Percentiles rank a stretch among this genome's conserved stretches.
phyloP scores from a whole-genome alignment of 2,797 vertebrate species.

The Pachyuromys duprasi region DNA sequence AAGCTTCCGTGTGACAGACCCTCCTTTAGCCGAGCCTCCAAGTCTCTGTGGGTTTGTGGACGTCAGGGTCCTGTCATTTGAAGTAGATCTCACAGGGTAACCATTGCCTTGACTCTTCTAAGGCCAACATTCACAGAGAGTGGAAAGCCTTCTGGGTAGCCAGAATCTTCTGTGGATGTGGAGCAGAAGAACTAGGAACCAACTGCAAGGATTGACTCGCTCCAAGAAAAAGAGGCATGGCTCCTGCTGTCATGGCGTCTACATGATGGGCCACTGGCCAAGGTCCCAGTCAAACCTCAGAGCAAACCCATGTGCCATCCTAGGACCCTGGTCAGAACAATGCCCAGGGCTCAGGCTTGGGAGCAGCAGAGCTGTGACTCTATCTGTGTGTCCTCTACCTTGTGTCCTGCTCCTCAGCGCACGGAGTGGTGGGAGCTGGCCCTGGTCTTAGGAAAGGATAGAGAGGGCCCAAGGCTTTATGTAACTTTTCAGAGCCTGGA shows the following conservation, averaged over 20 bases:
- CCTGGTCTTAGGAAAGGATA: background rate
- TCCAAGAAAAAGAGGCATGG: background rate
- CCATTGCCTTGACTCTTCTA: too few relatives aligned
- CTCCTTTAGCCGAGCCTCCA: background rate
- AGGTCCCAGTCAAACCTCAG: background rate
- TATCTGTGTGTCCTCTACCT: background rate
- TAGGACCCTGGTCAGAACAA: background rate
- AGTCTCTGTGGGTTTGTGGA: background rate
- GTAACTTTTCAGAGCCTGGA: background rate
- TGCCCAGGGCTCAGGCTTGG: background rate
- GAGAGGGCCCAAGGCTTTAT: accelerated
- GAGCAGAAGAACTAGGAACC: background rate
- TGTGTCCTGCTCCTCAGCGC: too few relatives aligned
- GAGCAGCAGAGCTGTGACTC: background rate
- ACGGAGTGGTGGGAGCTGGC: accelerated
- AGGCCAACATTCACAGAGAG: background rate
- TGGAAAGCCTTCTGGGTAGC: background rate
- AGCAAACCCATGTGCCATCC: background rate
- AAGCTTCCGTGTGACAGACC: background rate
- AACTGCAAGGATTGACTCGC: too few relatives aligned
- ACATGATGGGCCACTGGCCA: background rate
- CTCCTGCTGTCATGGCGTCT: background rate
- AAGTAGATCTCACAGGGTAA: background rate
- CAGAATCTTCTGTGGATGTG: background rate
- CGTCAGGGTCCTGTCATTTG: background rate